Evolutionary conservation across 2,888 invertebrate genomes (phyloP).

Genomic region (Cryptophagus acutangulus): DNA sequence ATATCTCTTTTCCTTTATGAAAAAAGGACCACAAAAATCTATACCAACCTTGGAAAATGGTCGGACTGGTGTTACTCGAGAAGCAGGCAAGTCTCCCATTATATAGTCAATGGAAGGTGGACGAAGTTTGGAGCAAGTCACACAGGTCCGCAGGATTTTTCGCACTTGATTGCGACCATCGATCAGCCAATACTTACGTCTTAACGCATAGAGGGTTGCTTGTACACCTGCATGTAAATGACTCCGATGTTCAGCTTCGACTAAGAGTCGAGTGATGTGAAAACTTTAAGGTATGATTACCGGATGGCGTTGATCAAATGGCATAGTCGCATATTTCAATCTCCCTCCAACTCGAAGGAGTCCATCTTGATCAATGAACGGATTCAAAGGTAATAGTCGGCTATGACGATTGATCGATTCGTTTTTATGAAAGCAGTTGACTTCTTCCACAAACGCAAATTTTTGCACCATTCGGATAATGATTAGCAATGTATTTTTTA

Average conservation of each 20-base stretch:
- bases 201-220: neutral
- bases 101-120: neutral
- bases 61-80: neutral
- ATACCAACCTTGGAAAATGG: neutral
- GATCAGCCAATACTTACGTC: slow-evolving; percentile 9
- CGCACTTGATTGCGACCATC: neutral
- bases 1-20: neutral
- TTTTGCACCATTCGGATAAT: no score
- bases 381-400: no score
- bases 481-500: no score
- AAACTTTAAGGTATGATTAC: slow-evolving; percentile 6
- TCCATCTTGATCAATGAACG: no score
- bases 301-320: slow-evolving; percentile 4
- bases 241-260: neutral
- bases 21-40: neutral
- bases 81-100: slow-evolving; percentile 15
- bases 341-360: slow-evolving; percentile 12
- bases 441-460: no score
- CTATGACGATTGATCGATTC: no score
- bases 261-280: no score
- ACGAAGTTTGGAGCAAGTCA: slow-evolving; percentile 6
- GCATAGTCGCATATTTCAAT: neutral
- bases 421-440: no score
- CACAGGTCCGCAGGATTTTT: slow-evolving; percentile 7
- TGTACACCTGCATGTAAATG: slow-evolving; percentile 8